Base-by-base conservation (phyloP, 2,888 invertebrate species). In the Furcula furcula region DNA sequence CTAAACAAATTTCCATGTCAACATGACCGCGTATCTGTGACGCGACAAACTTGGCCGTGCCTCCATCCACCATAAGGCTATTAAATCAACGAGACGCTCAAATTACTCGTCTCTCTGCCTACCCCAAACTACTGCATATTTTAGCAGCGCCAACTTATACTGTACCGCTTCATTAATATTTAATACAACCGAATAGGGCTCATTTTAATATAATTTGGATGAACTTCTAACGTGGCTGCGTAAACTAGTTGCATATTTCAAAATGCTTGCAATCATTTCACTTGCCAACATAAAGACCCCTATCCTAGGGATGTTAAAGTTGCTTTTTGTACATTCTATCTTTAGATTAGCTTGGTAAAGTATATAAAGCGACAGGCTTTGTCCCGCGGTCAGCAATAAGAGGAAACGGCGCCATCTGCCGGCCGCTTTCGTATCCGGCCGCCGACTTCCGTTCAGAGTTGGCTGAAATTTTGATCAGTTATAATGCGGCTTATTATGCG, bases 301-400 rank as follows among this genome's bases (percentile, higher is more conserved):
- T 69, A 65, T 46, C 4, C 0, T 2, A 0, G 7, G 5, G 0
- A 2, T 0, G 0, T 14, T 62, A 76, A 40, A 46, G 70, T 45
- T 40, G 14, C 31, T 31, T 57, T 54, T 71, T 0, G 36, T 7
- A 6, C 38, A 34, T 14, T 18, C 3, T 16, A 2, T 0, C 0
- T n/a, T n/a, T 4, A 4, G 10, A 15, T 13, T 7, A 6, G 31
- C 25, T 27, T 60, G 57, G 69, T 55, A 37, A 40, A 52, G 53
- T 55, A 54, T 62, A 59, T 65, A 69, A 73, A 73, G 66, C 66
- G 69, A 55, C 68, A 64, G 77, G 78, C 80, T 81, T 77, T 82
- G 79, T 78, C 65, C 64, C 64, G 74, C 65, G 83, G 80, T 82
- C 79, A 79, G 77, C 76, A 84, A 84, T 83, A 83, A 85, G 82